phyloP scores from a whole-genome alignment of 2,113 vertebrate species.

The Rissa tridactyla region DNA sequence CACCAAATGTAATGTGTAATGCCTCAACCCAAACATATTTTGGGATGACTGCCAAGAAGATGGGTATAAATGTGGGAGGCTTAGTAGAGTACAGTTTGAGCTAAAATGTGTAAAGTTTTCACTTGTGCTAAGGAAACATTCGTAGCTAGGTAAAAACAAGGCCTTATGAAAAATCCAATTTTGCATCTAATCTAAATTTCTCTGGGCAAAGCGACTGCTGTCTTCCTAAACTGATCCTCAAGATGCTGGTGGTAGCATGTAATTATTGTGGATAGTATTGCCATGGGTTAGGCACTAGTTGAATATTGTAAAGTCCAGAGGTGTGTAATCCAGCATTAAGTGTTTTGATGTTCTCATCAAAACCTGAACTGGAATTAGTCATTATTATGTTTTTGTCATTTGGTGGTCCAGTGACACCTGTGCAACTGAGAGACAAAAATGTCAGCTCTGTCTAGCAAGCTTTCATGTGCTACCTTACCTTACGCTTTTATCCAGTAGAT shows the following conservation, averaged over 20 bases:
- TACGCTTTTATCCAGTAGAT: background rate
- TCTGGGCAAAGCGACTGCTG: slow-evolving; percentile 41
- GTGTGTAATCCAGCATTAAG: background rate
- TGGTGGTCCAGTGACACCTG: background rate
- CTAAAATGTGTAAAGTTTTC: slow-evolving; percentile 65
- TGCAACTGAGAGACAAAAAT: background rate
- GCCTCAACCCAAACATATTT: slow-evolving; percentile 67
- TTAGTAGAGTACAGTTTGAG: slow-evolving; percentile 63
- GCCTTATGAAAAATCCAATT: slow-evolving; percentile 58
- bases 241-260: background rate
- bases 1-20: slow-evolving; percentile 66
- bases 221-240: slow-evolving; percentile 7
- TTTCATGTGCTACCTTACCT: background rate
- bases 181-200: slow-evolving; percentile 60
- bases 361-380: background rate
- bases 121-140: slow-evolving; percentile 63
- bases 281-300: background rate
- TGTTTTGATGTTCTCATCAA: background rate
- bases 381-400: background rate
- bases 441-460: background rate
- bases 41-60: slow-evolving; percentile 63
- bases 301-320: background rate
- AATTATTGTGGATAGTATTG: background rate
- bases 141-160: slow-evolving; percentile 62
- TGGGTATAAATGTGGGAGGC: slow-evolving; percentile 53